These are phyloP conservation scores for Grantiella picta DNA, from an alignment of 2,113 vertebrate genomes.

Conservation along the genomic window DNA sequence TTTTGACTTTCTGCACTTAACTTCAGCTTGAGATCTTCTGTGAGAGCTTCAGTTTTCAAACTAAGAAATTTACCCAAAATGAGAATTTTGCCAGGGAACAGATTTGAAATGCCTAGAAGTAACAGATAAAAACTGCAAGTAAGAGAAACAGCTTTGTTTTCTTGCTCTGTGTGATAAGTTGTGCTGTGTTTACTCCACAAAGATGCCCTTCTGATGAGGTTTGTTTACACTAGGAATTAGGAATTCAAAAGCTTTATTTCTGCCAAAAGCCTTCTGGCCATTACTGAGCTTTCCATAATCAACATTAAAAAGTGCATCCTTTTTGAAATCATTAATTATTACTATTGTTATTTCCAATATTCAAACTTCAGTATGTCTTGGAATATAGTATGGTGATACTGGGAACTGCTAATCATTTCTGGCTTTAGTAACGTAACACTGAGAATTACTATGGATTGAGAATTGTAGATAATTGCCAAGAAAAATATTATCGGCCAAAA, in stretches of 20 bases:
- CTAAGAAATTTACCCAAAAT: background rate
- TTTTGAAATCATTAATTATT: background rate
- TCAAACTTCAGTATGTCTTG: background rate
- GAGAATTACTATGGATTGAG: background rate
- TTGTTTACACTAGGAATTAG: background rate
- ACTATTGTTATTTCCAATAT: background rate
- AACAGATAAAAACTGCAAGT: background rate
- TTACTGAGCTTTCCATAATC: background rate
- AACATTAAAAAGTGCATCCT: background rate
- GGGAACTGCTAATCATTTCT: background rate
- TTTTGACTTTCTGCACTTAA: background rate
- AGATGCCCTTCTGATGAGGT: background rate
- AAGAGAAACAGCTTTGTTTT: background rate
- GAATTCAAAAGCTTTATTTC: background rate
- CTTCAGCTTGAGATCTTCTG: background rate
- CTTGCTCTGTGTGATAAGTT: background rate
- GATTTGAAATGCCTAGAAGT: background rate
- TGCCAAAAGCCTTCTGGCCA: background rate
- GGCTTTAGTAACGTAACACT: background rate
- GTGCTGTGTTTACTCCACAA: background rate
- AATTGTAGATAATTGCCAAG: background rate
- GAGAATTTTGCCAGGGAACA: background rate
- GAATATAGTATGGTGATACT: background rate
- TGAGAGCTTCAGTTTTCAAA: background rate
- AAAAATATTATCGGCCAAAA: background rate